Percentiles rank a stretch among this genome's conserved stretches.
Evolutionary conservation across 1,140 invertebrate genomes (phyloP).

Genomic region (Cyclina sinensis): DNA sequence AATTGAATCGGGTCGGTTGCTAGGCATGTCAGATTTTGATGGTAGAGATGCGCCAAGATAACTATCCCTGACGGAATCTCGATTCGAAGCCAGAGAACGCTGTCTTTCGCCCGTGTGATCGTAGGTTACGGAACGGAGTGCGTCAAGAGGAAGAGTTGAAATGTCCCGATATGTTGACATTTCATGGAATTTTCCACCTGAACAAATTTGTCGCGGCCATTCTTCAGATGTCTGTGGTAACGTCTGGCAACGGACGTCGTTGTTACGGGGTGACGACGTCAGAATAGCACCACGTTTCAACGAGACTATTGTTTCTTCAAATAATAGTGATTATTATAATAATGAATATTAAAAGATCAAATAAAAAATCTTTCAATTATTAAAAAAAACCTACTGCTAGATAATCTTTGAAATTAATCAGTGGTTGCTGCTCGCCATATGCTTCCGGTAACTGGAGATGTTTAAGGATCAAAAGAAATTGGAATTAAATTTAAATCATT

Average conservation of each 20-base stretch:
- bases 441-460: too few relatives aligned
- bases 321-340: too few relatives aligned
- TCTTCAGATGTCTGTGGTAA: neutral
- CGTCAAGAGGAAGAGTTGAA: constrained; percentile 11
- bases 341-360: too few relatives aligned
- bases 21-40: too few relatives aligned
- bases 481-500: too few relatives aligned
- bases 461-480: too few relatives aligned
- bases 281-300: neutral
- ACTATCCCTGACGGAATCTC: neutral
- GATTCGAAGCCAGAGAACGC: too few relatives aligned
- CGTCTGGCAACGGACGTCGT: neutral
- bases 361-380: too few relatives aligned
- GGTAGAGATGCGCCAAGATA: neutral
- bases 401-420: too few relatives aligned
- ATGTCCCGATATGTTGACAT: constrained; percentile 27
- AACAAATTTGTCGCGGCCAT: neutral
- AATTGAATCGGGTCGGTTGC: neutral
- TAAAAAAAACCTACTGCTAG: too few relatives aligned
- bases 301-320: too few relatives aligned
- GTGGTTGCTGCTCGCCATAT: too few relatives aligned
- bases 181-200: neutral
- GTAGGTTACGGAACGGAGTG: neutral
- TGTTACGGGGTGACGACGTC: neutral
- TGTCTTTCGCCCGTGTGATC: neutral